Evolutionary conservation across 2,888 invertebrate species (phyloP), one percentile per base, ranked within the genome.

Genomic region (Caenorhabditis afra): DNA sequence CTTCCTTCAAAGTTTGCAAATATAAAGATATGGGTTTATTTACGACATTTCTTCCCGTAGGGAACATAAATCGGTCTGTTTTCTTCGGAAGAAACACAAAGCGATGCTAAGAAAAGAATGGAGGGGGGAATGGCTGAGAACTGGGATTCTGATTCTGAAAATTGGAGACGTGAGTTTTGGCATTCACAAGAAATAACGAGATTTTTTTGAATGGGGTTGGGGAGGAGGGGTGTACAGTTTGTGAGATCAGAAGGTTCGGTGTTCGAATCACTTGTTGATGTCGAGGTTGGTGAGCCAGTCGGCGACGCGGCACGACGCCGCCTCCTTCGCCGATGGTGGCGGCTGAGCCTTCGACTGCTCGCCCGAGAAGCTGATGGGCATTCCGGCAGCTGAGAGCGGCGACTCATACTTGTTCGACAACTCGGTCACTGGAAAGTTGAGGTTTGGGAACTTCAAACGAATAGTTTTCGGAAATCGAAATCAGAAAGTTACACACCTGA

Each of bases 221-320:
- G 47, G 8, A 47, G 16, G 3, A 16, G 16, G 1, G 47, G 10
- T 16, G 47, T 55, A 37, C 39, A 16, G 16, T 37, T 52, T 8
- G 41, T 20, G 18, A 39, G 18, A 44, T 41, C 7, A 29, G 29
- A 3, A 5, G 2, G 23, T 58, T 41, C 41, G 37, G 49, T 44
- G 41, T 57, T 29, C 52, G 41, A 39, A 68, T 67, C 44, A 73
- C 50, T 79, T 79, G 57, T 70, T 79, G 45, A 79, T 70, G 47
- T 79, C 70, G 20, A 79, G 70, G 41, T 74, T 79, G 11, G 74
- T 79, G 23, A 79, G 62, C 79, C 79, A 79, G 55, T 74, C 74
- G 29, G 74, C 74, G 45, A 79, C 79, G 10, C 79, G 73, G 45
- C 74, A 70, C 3, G 73, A 65, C 20, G 79, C 74, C n/a, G 58